Evolutionary conservation across 2,888 invertebrate genomes (phyloP).

Genomic region (Deilephila porcellus): DNA sequence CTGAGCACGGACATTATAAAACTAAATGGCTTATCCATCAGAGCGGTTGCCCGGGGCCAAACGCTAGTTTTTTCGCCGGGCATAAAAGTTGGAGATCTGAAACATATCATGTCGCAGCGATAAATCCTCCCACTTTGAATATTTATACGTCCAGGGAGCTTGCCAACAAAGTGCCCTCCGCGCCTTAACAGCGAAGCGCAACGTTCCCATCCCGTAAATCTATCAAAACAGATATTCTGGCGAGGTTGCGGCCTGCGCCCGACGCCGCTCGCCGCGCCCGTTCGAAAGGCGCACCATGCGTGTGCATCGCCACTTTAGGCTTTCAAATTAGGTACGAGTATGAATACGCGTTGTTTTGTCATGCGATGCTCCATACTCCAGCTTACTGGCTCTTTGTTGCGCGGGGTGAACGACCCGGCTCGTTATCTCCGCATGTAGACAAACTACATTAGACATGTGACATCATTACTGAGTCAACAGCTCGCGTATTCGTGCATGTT

Average conservation of each 20-base stretch:
- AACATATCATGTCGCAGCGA: conserved; percentile 51
- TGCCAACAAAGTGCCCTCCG: conserved; percentile 55
- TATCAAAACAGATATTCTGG: conserved; percentile 43
- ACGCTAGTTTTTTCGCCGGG: conserved; percentile 8
- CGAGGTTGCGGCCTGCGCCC: not conserved
- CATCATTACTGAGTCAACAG: conserved; percentile 72
- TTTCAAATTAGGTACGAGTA: conserved; percentile 66
- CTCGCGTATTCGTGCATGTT: conserved; percentile 56
- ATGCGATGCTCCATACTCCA: conserved; percentile 60
- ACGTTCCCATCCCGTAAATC: conserved; percentile 60
- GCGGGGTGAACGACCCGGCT: conserved; percentile 71
- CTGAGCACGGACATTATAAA: not conserved
- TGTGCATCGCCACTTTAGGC: conserved; percentile 62
- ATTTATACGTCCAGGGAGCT: conserved; percentile 52
- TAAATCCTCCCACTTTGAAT: conserved; percentile 54
- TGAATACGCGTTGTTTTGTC: conserved; percentile 64
- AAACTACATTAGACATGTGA: conserved; percentile 75
- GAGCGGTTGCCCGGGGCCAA: not conserved
- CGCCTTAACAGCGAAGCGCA: conserved; percentile 51
- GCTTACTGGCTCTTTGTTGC: conserved; percentile 48
- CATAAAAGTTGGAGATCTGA: conserved; percentile 40
- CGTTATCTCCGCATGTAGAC: conserved; percentile 74
- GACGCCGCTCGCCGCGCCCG: conserved; percentile 22
- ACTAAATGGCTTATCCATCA: conserved; percentile 18
- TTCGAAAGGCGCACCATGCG: conserved; percentile 51